Conservation (phyloP, 2,113 vertebrate species). For the Rissa tridactyla region DNA sequence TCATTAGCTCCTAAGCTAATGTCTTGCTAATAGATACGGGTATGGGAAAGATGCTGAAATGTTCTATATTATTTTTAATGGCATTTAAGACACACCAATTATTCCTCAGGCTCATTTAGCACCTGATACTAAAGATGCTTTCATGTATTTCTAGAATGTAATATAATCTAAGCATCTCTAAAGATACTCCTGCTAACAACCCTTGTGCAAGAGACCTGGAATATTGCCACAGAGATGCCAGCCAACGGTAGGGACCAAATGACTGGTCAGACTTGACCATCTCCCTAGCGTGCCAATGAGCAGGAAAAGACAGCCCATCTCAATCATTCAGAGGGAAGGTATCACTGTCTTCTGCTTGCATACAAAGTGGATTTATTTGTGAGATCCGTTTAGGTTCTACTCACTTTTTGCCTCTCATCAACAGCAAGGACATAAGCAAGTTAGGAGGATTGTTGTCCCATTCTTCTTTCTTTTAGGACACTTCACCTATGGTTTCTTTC, state of each 20-base stretch:
- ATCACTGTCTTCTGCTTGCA: background rate
- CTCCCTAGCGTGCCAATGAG: background rate
- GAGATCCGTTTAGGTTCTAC: background rate
- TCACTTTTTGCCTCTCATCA: background rate
- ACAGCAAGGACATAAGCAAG: background rate
- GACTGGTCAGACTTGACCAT: background rate
- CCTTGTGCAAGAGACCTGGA: background rate
- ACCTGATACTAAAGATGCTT: background rate
- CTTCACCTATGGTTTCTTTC: background rate
- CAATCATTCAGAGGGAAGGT: background rate
- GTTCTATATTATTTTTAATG: conserved; percentile 18
- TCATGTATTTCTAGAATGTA: background rate
- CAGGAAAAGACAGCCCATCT: background rate
- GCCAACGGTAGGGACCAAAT: background rate
- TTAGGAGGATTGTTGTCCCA: background rate
- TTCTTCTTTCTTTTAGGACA: background rate
- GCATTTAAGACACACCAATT: background rate
- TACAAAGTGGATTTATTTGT: background rate
- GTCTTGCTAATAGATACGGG: background rate
- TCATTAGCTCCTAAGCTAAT: conserved; percentile 6
- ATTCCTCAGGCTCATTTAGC: conserved; percentile 33
- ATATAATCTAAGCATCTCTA: background rate
- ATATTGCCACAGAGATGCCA: background rate
- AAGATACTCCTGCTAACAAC: background rate
- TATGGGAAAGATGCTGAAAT: background rate